Evolutionary conservation across 2,888 invertebrate genomes (phyloP).

Genomic region (Stenichneumon culpator): DNA sequence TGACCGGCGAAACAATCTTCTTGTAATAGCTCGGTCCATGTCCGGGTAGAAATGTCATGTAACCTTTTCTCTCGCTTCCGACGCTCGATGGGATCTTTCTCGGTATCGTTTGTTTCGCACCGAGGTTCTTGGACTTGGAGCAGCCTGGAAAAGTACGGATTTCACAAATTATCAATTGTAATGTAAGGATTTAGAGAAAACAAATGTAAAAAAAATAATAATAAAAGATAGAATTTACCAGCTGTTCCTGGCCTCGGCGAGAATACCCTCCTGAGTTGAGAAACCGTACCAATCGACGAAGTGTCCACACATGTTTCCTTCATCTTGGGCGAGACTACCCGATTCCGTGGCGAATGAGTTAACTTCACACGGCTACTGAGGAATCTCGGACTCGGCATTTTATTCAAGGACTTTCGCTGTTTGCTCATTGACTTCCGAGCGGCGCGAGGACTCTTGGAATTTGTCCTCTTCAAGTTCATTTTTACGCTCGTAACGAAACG

Average conservation of each 20-base stretch:
- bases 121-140: not conserved
- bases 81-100: not conserved
- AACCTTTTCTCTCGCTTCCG: too few species aligned
- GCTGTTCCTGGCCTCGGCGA: conserved; percentile 9
- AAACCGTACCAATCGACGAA: conserved; percentile 22
- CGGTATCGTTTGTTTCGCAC: not conserved
- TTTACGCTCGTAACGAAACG: not conserved
- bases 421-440: not conserved
- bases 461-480: not conserved
- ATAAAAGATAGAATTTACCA: conserved; percentile 9
- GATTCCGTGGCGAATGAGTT: not conserved
- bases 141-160: not conserved
- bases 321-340: not conserved
- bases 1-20: conserved; percentile 69
- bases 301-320: conserved; percentile 9
- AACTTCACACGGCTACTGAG: not conserved
- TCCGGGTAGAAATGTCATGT: not conserved
- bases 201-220: not conserved
- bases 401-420: conserved; percentile 14
- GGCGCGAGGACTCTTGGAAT: not conserved
- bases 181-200: not conserved
- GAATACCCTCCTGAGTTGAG: conserved; percentile 19
- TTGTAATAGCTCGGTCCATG: not conserved
- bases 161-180: not conserved
- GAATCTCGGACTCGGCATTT: conserved; percentile 5